phyloP scores from a whole-genome alignment of 2,888 invertebrate species.

The Nymphalis urticae region DNA sequence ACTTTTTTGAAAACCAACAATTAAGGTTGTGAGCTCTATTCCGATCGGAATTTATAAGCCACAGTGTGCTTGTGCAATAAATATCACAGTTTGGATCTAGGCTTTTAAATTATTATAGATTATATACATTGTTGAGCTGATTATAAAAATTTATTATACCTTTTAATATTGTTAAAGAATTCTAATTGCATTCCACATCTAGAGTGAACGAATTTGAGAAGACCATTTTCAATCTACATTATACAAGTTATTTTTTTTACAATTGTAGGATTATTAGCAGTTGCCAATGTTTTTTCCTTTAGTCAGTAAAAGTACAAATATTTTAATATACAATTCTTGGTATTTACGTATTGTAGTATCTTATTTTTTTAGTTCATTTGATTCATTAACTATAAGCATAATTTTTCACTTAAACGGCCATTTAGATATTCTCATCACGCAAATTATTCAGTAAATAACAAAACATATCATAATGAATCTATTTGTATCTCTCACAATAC shows the following conservation, averaged over 20 bases:
- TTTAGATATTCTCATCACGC: constrained; percentile 68
- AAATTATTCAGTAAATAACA: constrained; percentile 78
- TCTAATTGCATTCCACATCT: constrained; percentile 83
- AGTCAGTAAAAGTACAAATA: constrained; percentile 93
- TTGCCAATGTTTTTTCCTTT: constrained; percentile 85
- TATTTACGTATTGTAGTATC: constrained; percentile 82
- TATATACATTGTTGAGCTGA: constrained; percentile 85
- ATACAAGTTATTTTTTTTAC: constrained; percentile 81
- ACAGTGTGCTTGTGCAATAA: constrained; percentile 83
- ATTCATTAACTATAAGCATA: constrained; percentile 80
- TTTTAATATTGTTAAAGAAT: constrained; percentile 83
- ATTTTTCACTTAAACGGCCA: constrained; percentile 76
- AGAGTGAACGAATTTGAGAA: constrained; percentile 82
- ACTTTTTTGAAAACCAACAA: constrained; percentile 67
- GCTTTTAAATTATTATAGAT: constrained; percentile 83
- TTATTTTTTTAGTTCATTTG: constrained; percentile 78
- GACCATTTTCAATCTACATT: constrained; percentile 81
- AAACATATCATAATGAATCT: constrained; percentile 79
- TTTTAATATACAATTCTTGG: constrained; percentile 84
- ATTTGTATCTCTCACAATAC: constrained; percentile 56
- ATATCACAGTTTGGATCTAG: constrained; percentile 83
- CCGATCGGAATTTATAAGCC: constrained; percentile 79
- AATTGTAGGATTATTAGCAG: constrained; percentile 81
- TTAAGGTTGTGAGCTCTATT: constrained; percentile 82
- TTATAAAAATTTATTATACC: constrained; percentile 83